Base-by-base conservation (phyloP, 2,113 vertebrate species). In the Dolichotis patagonum region DNA sequence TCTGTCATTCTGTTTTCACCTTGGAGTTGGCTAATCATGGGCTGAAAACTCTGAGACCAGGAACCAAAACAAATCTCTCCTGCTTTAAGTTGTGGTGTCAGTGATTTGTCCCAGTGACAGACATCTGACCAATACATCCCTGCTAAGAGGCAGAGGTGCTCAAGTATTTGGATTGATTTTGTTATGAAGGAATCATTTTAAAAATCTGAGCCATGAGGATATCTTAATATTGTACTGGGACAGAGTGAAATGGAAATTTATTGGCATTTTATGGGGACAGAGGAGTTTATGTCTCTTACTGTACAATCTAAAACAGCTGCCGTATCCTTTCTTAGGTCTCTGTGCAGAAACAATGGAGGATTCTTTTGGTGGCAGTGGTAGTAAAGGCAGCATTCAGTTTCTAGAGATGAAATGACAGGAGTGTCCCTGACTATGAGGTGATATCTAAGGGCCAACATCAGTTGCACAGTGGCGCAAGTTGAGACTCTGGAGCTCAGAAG, bases 401-500 rank as follows among this genome's bases (percentile, higher is more conserved):
- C 83, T 81, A 84, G n/a, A 24, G 38, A 3, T 38, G 20, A 71
- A 38, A 4, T 38, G 4, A 20, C 6, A 52, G 26, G 24, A 67
- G 12, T 75, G 35, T 87, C n/a, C 38, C 20, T 26, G 43, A 19
- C 41, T 38, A 62, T 2, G 24, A 24, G 24, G 43, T 86, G 22
- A 71, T 10, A 2, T 52, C 22, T 54, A 49, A 11, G 49, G 28
- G 41, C 54, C 6, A 43, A 32, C 10, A 13, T 17, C 30, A 84
- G 24, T 17, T 58, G 7, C 49, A 10, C 63, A 63, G 30, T 2
- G 75, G 41, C 16, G 28, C 11, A 49, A 49, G 13, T 0, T 26
- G 38, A 41, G 3, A 6, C 24, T 24, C 54, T 2, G 32, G 26
- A 0, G 0, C 14, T 82, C 14, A 35, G 24, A 2, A 28, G 7